Percentiles rank a stretch among this genome's conserved stretches.
These are phyloP conservation scores for Entelurus aequoreus DNA, from an alignment of 2,113 vertebrate species.

Conservation along the genomic window DNA sequence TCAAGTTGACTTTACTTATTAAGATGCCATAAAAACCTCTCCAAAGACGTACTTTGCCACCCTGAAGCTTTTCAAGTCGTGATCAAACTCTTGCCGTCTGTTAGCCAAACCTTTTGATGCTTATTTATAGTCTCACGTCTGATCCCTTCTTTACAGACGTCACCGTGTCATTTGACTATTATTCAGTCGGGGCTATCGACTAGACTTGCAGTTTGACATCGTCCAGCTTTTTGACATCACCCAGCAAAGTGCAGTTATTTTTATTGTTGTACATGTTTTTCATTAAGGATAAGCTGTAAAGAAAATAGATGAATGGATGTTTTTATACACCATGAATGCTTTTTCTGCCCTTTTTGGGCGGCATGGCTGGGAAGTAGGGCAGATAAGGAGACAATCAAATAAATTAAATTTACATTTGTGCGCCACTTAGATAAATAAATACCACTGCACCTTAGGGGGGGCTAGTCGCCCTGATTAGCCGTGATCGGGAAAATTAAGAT, in stretches of 20 bases:
- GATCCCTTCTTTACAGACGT: conserved; percentile 16
- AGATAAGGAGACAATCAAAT: too few species aligned
- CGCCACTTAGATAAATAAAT: neutral
- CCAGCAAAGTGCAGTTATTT: too few species aligned
- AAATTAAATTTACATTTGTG: neutral
- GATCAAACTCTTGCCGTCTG: neutral
- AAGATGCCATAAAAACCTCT: neutral
- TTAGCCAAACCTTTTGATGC: conserved; percentile 7
- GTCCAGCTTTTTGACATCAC: too few species aligned
- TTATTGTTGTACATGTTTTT: too few species aligned
- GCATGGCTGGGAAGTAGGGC: too few species aligned
- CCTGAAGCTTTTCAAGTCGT: neutral
- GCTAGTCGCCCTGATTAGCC: neutral
- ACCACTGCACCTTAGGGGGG: neutral
- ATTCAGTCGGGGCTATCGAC: too few species aligned
- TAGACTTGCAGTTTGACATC: too few species aligned
- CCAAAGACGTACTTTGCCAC: neutral
- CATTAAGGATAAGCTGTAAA: too few species aligned
- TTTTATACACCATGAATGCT: neutral
- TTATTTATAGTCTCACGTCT: conserved; percentile 24
- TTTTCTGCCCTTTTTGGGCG: neutral
- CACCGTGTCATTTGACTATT: conserved; percentile 14
- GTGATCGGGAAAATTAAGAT: neutral
- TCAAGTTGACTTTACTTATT: neutral
- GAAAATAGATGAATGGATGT: too few species aligned